Base-by-base conservation (phyloP, 2,113 vertebrate genomes). In the Grammomys dolichurus region DNA sequence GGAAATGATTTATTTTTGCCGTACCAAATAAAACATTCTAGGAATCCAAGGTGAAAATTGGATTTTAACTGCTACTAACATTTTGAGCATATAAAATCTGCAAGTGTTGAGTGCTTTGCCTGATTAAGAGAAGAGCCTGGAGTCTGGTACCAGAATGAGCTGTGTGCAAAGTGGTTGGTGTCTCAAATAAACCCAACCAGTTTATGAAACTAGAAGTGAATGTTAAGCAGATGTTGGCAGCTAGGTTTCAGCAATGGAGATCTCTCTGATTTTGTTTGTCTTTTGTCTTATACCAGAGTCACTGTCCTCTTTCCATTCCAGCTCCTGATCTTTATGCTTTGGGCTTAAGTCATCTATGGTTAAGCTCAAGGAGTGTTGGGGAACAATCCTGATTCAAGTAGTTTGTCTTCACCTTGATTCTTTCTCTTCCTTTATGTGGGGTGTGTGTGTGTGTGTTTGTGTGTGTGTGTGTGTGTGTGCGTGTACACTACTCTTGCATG, bases 11-110 rank as follows among this genome's bases (percentile, higher is more conserved):
- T 97, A 97, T 97, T 93, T 97, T 96, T 95, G 43, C 69, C 19
- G 3, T 89, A 89, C 84, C 96, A 97, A 98, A 97, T 91, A 89
- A 94, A 98, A 98, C 97, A 89, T 97, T 76, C 58, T 91, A 77
- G 69, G 96, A 97, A 97, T 97, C 95, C 85, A 95, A 94, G 90
- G 77, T 46, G 88, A 92, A 98, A 96, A 93, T 96, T 93, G 43
- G 96, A 90, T 92, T 67, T 95, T 95, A 73, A 95, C 95, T 94
- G 40, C 89, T 96, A 91, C 60, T 60, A 58, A 95, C 95, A 75
- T 87, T 67, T 84, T 65, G 90, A 48, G 65, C 78, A 84, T 84
- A 93, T 97, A 80, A 87, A 97, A 89, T 76, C 86, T 63, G 87
- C 94, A 93, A 89, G 24, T 36, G 60, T 80, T 95, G 94, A 76